These are phyloP conservation scores for Microcebus tavaratra DNA, from an alignment of 2,113 vertebrate species.

Conservation along the genomic window DNA sequence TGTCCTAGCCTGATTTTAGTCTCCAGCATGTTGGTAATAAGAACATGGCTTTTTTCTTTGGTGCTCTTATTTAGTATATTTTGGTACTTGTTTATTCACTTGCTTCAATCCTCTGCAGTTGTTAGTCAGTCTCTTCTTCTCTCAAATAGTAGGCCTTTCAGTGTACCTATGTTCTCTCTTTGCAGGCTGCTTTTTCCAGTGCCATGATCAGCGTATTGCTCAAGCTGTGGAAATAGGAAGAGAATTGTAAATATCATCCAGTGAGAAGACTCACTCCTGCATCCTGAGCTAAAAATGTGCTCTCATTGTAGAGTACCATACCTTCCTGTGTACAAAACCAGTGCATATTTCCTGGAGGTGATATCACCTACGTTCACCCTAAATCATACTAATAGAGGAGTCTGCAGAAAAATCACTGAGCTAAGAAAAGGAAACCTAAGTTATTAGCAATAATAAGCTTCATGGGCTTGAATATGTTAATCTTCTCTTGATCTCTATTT, in stretches of 20 bases:
- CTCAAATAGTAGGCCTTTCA: neutral
- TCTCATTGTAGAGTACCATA: fast-evolving
- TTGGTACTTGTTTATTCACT: neutral
- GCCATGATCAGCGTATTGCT: neutral
- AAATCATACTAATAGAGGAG: fast-evolving
- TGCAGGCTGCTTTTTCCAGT: neutral
- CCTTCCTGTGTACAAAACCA: neutral
- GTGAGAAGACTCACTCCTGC: neutral
- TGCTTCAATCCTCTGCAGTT: neutral
- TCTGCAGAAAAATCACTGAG: neutral
- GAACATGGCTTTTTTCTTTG: neutral
- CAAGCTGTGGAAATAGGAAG: neutral
- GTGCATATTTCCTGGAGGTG: neutral
- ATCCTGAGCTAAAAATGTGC: neutral
- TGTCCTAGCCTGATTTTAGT: neutral
- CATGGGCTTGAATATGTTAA: neutral
- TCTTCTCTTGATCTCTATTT: neutral
- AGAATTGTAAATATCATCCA: neutral
- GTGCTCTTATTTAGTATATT: neutral
- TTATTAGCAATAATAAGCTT: neutral
- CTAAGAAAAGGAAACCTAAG: neutral
- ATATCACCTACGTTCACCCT: fast-evolving
- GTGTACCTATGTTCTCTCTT: neutral
- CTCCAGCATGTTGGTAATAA: too few species aligned
- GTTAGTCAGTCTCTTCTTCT: neutral